phyloP scores from a whole-genome alignment of 2,888 invertebrate genomes.

The Oligia strigilis region DNA sequence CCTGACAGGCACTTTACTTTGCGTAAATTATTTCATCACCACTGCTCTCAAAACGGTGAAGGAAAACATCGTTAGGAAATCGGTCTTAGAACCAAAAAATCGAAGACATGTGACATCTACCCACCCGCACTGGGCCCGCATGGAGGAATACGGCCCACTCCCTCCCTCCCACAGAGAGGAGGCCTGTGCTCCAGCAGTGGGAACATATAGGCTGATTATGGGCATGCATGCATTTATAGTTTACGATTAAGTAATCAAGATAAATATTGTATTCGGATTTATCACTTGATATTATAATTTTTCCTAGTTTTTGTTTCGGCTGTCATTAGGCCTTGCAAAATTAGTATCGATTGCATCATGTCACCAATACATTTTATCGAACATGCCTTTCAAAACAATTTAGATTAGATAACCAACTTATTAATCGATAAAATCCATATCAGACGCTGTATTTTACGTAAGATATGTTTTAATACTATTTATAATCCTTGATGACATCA shows the following conservation, averaged over 20 bases:
- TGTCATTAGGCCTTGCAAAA: conserved; percentile 25
- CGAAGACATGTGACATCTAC: neutral
- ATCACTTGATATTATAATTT: conserved; percentile 7
- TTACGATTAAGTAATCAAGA: conserved; percentile 15
- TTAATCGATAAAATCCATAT: conserved; percentile 46
- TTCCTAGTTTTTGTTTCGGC: neutral
- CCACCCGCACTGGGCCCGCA: neutral
- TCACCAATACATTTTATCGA: conserved; percentile 50
- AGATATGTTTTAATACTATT: conserved; percentile 19
- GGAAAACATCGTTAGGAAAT: neutral
- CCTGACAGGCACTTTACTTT: neutral
- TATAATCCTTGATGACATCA: conserved; percentile 32
- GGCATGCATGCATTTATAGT: neutral
- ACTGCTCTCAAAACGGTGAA: neutral
- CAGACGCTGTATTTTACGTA: conserved; percentile 45
- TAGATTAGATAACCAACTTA: conserved; percentile 56
- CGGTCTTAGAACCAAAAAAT: neutral
- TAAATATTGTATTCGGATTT: conserved; percentile 6
- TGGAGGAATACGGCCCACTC: no score
- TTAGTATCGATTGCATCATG: conserved; percentile 52
- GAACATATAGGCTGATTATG: neutral
- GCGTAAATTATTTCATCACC: neutral
- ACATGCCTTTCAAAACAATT: conserved; percentile 57
- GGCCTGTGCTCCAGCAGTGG: no score
- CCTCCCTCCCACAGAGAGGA: no score